These are phyloP conservation scores for Tipula lateralis DNA, from an alignment of 2,888 invertebrate genomes.

Conservation along the genomic window DNA sequence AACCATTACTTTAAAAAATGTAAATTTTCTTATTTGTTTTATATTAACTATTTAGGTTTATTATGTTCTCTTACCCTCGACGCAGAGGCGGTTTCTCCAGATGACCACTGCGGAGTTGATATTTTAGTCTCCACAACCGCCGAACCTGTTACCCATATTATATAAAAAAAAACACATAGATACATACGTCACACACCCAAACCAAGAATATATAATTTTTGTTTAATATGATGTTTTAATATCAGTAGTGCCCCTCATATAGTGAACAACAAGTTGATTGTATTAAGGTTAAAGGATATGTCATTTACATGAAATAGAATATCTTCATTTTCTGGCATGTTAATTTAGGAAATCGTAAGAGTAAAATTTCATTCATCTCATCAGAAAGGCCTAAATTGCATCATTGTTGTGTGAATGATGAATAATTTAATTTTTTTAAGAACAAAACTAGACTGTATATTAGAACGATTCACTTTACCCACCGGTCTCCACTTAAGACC, in stretches of 20 bases:
- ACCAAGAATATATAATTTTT: not conserved
- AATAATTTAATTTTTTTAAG: too few species aligned
- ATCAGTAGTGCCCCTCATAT: not conserved
- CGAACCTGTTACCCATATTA: constrained; percentile 32
- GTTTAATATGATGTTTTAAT: not conserved
- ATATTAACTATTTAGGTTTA: constrained; percentile 19
- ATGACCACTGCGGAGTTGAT: constrained; percentile 35
- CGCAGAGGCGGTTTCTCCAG: constrained; percentile 35
- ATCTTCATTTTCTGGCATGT: too few species aligned
- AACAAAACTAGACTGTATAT: too few species aligned
- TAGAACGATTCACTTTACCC: too few species aligned
- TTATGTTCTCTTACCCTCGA: constrained; percentile 35
- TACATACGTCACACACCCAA: constrained; percentile 30
- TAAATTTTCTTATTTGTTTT: not conserved
- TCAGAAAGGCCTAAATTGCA: too few species aligned
- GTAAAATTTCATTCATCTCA: too few species aligned
- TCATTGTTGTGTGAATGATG: too few species aligned
- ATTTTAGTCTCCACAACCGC: constrained; percentile 36
- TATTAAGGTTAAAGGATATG: too few species aligned
- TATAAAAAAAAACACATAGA: constrained; percentile 31
- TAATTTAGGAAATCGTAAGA: too few species aligned
- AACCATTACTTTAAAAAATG: constrained; percentile 27
- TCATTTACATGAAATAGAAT: too few species aligned
- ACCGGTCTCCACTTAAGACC: too few species aligned
- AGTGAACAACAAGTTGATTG: not conserved